phyloP scores from a whole-genome alignment of 2,113 vertebrate genomes.

The Synchiropus splendidus region DNA sequence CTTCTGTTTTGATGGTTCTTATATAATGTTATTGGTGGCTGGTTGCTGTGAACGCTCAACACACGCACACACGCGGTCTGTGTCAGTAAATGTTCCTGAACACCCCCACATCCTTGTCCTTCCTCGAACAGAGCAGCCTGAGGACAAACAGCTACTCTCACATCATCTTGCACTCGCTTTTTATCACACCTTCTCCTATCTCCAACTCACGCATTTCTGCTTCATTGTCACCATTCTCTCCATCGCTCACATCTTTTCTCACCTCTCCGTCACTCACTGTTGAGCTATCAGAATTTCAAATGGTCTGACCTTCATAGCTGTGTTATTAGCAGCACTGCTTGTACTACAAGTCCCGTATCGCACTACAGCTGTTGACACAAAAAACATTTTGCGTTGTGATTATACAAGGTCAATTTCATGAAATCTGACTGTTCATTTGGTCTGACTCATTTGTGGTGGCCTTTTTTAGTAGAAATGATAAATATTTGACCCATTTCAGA shows the following conservation, averaged over 20 bases:
- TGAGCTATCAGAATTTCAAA: too few species aligned
- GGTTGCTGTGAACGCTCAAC: slow-evolving; percentile 48
- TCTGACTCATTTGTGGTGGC: too few species aligned
- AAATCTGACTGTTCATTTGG: too few species aligned
- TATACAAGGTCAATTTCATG: too few species aligned
- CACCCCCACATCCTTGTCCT: slow-evolving; percentile 61
- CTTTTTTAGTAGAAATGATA: too few species aligned
- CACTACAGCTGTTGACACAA: too few species aligned
- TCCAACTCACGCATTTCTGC: slow-evolving; percentile 18
- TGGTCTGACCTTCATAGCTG: too few species aligned
- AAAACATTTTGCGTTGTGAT: too few species aligned
- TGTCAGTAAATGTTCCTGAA: slow-evolving; percentile 59
- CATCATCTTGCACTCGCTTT: slow-evolving; percentile 34
- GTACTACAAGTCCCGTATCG: too few species aligned
- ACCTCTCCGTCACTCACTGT: slow-evolving; percentile 17
- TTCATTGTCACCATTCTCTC: slow-evolving; percentile 18
- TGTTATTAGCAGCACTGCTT: too few species aligned
- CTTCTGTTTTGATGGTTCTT: slow-evolving; percentile 56
- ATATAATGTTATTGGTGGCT: slow-evolving; percentile 59
- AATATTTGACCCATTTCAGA: too few species aligned
- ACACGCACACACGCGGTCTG: slow-evolving; percentile 27
- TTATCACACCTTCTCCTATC: slow-evolving; percentile 27
- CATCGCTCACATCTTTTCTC: slow-evolving; percentile 37
- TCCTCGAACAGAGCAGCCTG: slow-evolving; percentile 56
- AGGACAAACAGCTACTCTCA: slow-evolving; percentile 61